These are phyloP conservation scores for Anguilla pacifica DNA, from an alignment of 2,797 vertebrate genomes.

Conservation along the genomic window DNA sequence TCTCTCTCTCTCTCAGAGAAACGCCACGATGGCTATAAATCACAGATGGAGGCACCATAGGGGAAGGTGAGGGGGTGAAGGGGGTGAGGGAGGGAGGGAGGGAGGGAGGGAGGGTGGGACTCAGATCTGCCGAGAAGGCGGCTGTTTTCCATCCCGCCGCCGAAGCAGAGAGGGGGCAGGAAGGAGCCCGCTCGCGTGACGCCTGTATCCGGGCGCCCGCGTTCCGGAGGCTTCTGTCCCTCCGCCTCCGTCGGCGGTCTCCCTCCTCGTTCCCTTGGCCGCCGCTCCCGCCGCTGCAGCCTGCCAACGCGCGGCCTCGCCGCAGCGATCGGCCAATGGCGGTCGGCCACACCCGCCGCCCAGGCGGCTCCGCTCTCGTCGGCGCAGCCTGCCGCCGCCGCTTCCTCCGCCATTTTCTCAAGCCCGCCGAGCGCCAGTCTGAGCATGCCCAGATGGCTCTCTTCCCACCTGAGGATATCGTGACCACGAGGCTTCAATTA, in stretches of 20 bases:
- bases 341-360: background rate
- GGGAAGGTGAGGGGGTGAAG: background rate
- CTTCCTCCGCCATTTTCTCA: background rate
- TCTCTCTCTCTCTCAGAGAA: background rate
- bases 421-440: background rate
- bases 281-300: background rate
- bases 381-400: background rate
- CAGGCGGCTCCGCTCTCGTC: background rate
- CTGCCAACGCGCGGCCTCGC: background rate
- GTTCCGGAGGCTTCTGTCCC: background rate
- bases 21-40: background rate
- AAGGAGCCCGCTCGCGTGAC: background rate
- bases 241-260: background rate
- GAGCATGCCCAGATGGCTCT: background rate
- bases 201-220: background rate
- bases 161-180: background rate
- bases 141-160: background rate
- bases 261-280: background rate
- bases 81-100: background rate
- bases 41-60: background rate
- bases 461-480: background rate
- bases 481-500: conserved; percentile 10
- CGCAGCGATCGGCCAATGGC: background rate
- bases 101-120: background rate
- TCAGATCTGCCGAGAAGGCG: background rate